Evolutionary conservation across 1,140 invertebrate species (phyloP), one percentile per base, ranked within the genome.

Genomic region (Phortica variegata): DNA sequence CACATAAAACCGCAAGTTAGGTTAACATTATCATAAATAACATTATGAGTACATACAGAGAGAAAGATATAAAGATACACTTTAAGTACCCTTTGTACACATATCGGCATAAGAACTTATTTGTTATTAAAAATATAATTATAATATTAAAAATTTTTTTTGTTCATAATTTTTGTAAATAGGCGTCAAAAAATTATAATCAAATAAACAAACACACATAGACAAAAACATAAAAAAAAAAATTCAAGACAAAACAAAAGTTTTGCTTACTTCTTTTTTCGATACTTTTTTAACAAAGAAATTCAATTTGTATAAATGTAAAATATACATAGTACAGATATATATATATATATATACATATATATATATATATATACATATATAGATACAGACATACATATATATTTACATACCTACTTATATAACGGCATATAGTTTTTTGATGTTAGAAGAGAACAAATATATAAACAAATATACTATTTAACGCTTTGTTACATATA

Each of bases 101-200:
- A 66, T 66, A 66, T 66, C 62, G 62, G 59, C 59, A 62, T 49
- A 49, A 47, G 20, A 46, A 53, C 37, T 49, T 47, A 49, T 56
- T 48, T 42, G 50, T 41, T 49, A 50, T 47, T 46, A 29, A 42
- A 53, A 36, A 50, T 33, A 46, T 37, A 38, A 21, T 34, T 29
- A 49, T 49, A 49, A 31, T 46, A 36, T 17, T 42, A 5, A 38
- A 21, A 43, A 13, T 43, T 38, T 48, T 37, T 43, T 12, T 33
- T 3, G 36, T n/a, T 50, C 23, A 44, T 48, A 45, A 42, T 54
- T 37, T 39, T 57, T 61, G 54, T 48, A 53, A 50, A 56, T 10
- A 53, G 54, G 54, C 54, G 52, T 56, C 54, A n/a, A n/a, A n/a
- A n/a, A n/a, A n/a, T n/a, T n/a, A n/a, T n/a, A n/a, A n/a, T n/a